Conservation (phyloP, 2,113 vertebrate species). For the Oplegnathus fasciatus region DNA sequence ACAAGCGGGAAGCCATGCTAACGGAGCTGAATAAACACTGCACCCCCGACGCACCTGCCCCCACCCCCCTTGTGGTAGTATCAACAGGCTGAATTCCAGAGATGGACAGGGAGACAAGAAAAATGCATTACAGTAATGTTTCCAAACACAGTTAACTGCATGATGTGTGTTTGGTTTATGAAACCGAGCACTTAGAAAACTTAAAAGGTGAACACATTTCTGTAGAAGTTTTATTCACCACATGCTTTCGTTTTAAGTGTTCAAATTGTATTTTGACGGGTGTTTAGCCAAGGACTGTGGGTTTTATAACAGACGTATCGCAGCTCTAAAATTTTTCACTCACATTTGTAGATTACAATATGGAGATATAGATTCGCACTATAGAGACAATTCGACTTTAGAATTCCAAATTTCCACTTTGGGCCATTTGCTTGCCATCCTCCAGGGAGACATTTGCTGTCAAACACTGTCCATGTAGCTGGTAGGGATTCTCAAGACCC, state of each 20-base stretch:
- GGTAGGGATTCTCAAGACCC: accelerated
- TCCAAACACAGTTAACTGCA: conserved; percentile 4
- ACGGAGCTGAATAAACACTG: conserved; percentile 71
- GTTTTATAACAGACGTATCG: neutral
- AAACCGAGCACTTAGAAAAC: neutral
- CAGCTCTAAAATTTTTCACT: neutral
- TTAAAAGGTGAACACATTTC: neutral
- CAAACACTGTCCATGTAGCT: neutral
- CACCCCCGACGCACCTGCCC: too few relatives aligned
- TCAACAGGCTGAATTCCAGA: conserved; percentile 28
- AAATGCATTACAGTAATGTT: conserved; percentile 27
- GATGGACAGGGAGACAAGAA: neutral
- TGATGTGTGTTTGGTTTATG: conserved; percentile 16
- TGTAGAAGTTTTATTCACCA: neutral
- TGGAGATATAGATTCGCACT: neutral
- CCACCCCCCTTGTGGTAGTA: neutral
- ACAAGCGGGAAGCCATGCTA: neutral
- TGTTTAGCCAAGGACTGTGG: neutral
- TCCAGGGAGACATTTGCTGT: neutral
- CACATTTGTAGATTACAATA: neutral
- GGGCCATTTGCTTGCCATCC: neutral
- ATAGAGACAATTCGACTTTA: neutral
- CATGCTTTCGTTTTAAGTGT: neutral
- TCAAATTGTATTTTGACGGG: neutral
- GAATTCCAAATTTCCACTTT: neutral